A percentile compares a stretch with the other conserved stretches of the same genome.
These are phyloP conservation scores for Acholoe squamosa DNA, from an alignment of 2,888 invertebrate genomes.

Conservation along the genomic window DNA sequence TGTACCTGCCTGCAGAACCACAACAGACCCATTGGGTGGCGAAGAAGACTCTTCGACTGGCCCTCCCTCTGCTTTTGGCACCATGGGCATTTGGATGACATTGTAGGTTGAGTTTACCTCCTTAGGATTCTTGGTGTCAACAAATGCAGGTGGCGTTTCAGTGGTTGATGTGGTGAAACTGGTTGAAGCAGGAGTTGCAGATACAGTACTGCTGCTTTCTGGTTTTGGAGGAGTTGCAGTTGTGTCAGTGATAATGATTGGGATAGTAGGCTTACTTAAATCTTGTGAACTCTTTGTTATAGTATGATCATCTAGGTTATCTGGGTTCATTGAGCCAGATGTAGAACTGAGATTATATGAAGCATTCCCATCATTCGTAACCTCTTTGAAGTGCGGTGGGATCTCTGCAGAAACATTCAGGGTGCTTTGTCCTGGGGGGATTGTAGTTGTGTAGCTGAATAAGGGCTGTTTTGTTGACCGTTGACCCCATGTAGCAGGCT, in stretches of 20 bases:
- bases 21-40: conserved; percentile 1
- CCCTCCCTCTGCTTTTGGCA: background rate
- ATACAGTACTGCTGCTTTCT: background rate
- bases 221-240: background rate
- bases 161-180: background rate
- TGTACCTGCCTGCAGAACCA: background rate
- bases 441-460: too few relatives aligned
- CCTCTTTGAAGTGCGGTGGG: too few relatives aligned
- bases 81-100: background rate
- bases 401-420: too few relatives aligned
- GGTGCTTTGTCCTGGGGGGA: too few relatives aligned
- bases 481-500: background rate
- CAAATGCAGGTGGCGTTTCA: too few relatives aligned
- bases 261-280: background rate
- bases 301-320: background rate
- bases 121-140: background rate
- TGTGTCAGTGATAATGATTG: background rate
- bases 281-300: background rate
- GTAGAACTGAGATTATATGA: too few relatives aligned
- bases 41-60: background rate
- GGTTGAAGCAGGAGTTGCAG: background rate
- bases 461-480: too few relatives aligned
- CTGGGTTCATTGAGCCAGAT: too few relatives aligned
- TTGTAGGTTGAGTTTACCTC: conserved; percentile 13
- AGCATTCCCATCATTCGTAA: too few relatives aligned